Percentiles rank a stretch among this genome's conserved stretches.
Evolutionary conservation across 2,888 invertebrate genomes (phyloP).

Genomic region (Clitarchus hookeri): DNA sequence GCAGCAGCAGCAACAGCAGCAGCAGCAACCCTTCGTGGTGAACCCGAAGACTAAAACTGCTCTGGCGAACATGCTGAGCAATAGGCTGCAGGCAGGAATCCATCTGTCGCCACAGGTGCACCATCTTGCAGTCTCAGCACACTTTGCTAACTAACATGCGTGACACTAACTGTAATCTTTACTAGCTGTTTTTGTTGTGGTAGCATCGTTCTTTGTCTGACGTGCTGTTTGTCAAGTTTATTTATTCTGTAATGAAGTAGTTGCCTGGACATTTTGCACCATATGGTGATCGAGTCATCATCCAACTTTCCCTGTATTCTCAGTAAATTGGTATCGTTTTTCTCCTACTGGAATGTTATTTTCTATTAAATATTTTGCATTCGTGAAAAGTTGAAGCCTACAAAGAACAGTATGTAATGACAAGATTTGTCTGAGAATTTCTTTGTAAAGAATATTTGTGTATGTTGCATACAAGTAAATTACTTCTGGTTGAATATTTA

Average conservation of each 20-base stretch:
- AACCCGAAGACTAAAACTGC: constrained; percentile 94
- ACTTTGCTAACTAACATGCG: constrained; percentile 5
- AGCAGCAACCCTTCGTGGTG: constrained; percentile 61
- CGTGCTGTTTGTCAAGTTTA: constrained; percentile 2
- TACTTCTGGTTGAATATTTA: no score
- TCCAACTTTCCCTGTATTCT: not conserved
- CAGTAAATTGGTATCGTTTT: not conserved
- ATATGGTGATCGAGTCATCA: not conserved
- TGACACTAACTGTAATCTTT: not conserved
- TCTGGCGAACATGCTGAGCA: constrained; percentile 91
- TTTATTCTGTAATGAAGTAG: constrained; percentile 3
- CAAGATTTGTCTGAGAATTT: not conserved
- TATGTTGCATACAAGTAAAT: no score
- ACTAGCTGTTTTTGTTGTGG: not conserved
- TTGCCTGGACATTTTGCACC: not conserved
- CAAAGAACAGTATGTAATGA: not conserved
- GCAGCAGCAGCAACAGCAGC: constrained; percentile 41
- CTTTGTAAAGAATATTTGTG: no score
- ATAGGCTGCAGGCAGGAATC: constrained; percentile 64
- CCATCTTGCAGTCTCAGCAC: not conserved
- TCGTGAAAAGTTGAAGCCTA: not conserved
- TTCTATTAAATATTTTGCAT: not conserved
- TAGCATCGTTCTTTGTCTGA: not conserved
- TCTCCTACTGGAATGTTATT: not conserved
- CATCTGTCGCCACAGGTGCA: constrained; percentile 38